Evolutionary conservation across 2,797 vertebrate genomes (phyloP).

Genomic region (Ceyx erithaca): DNA sequence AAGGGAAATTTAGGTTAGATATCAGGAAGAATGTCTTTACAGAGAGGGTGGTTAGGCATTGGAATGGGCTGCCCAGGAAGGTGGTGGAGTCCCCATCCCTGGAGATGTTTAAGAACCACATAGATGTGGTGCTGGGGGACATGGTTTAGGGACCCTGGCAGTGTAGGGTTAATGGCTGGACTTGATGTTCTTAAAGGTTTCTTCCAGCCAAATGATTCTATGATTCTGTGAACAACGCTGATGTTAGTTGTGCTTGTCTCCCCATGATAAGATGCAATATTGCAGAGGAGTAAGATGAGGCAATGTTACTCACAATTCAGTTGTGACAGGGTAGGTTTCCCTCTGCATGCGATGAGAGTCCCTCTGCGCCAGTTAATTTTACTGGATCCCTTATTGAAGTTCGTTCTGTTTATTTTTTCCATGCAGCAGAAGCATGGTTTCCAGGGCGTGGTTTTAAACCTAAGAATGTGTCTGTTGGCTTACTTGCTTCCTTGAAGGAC

Average conservation of each 20-base stretch:
- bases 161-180: too few relatives aligned
- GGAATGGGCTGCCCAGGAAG: too few relatives aligned
- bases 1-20: too few relatives aligned
- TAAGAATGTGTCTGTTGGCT: not conserved
- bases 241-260: not conserved
- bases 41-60: too few relatives aligned
- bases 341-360: not conserved
- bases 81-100: too few relatives aligned
- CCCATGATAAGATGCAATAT: not conserved
- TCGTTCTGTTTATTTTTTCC: not conserved
- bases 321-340: not conserved
- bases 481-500: not conserved
- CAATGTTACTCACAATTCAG: not conserved
- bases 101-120: too few relatives aligned
- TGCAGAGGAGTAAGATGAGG: not conserved
- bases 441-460: not conserved
- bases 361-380: not conserved
- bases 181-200: too few relatives aligned
- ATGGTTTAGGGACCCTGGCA: too few relatives aligned
- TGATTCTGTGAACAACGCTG: not conserved
- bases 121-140: too few relatives aligned
- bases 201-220: too few relatives aligned
- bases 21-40: too few relatives aligned
- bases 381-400: not conserved
- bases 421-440: not conserved